Base-by-base conservation (phyloP, 1,140 invertebrate genomes). In the Heliconius nattereri region DNA sequence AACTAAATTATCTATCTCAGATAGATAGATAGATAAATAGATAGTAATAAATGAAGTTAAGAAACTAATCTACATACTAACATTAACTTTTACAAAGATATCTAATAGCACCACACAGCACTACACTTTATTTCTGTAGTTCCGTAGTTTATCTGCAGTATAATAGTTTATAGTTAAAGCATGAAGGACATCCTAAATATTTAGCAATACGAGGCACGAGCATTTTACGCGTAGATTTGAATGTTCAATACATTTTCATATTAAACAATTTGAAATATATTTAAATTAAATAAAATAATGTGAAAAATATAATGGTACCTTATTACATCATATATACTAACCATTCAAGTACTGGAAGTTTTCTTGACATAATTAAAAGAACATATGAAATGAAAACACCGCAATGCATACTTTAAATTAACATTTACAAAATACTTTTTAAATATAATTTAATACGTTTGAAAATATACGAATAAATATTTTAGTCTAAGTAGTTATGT, bases 151-250 rank as follows among this genome's bases (percentile, higher is more conserved):
- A 76, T 73, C 80, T 70, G 77, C 80, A 78, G 77, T 81, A 81
- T 75, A 72, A 72, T 78, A 81, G 80, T 75, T 75, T 35, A 72
- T 81, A 81, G 75, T 81, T 73, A 71, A 71, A 81, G 80, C 80
- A 81, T 81, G 80, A 72, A 81, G 60, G 70, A 76, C 29, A 76
- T 78, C 57, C 57, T 74, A 74, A 73, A 80, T 66, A 73, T 35
- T 70, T 81, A 81, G 79, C 79, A 66, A 71, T 81, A 74, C 75
- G 20, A 81, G 79, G 79, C 79, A 81, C 79, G 79, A 81, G 76
- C 79, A 80, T 80, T 79, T 72, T 80, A 81, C 72, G 72, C 71
- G 76, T 81, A 81, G 79, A 71, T 81, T 52, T 81, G 37, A 52
- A 60, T 29, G 60, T 52, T 77, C 23, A 71, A 72, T 72, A 72